Evolutionary conservation across 2,113 vertebrate genomes (phyloP), one percentile per base, ranked within the genome.

Genomic region (Brachyhypopomus occidentalis): DNA sequence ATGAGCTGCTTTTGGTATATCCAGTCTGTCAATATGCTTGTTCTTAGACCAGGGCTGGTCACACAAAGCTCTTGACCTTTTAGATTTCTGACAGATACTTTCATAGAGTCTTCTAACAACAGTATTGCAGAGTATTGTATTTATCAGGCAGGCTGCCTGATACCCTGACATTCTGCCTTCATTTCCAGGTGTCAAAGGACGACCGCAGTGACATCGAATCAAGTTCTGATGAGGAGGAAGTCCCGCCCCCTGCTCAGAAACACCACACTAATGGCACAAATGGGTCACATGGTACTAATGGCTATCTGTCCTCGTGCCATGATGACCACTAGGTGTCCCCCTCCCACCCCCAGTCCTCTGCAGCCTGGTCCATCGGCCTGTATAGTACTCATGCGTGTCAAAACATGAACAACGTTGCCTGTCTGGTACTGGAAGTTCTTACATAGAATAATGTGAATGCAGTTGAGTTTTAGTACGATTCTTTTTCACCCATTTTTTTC

Each of bases 151-250:
- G 2, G 3, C 2, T 55, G 25, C 38, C 16, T 66, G 2, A 71
- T 34, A 16, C 16, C 34, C 45, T 14, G 45, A 52, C 45, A 14
- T 14, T 14, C 11, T 5, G 23, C 4, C 34, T 71, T 8, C 56
- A 60, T 59, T 69, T 55, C 0, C 90, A 99, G 98, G 96, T 97
- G 85, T 94, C 95, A 83, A 98, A 97, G 90, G 97, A 99, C 84
- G 93, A 96, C 86, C 94, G 95, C 85, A 99, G 98, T 74, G 98
- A 99, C 83, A 93, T 98, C 17, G 98, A 99, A 90, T 97, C 95
- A 77, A 98, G 97, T 92, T 98, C 97, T 69, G 98, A 99, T 41
- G 98, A 99, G 86, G 98, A 98, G 5, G 94, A 95, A 82, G 90
- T 92, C 25, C 89, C 90, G 56, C 91, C 92, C 58, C 87, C 92